Evolutionary conservation across 2,888 invertebrate species (phyloP), one percentile per base, ranked within the genome.

Genomic region (Acrobasis repandana): DNA sequence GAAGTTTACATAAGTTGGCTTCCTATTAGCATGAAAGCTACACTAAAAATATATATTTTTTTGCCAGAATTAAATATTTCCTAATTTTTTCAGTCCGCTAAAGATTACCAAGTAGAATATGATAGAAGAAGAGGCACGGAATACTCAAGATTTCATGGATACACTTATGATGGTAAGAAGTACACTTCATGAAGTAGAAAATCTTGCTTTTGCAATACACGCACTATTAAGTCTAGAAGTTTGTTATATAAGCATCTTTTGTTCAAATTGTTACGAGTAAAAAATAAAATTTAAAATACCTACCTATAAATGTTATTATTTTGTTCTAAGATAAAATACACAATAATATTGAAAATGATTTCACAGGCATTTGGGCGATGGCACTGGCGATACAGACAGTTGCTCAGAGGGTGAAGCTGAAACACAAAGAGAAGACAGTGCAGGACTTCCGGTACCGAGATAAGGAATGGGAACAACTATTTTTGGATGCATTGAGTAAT

Each of bases 141-240:
- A 77, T 98, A 97, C 88, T 98, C 98, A 43, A 94, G 98, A 69
- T 99, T 98, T 82, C 98, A 99, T 83, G 99, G 98, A 2, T 99
- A 99, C 86, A 98, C 99, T 10, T 99, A 99, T 83, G 99, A 99
- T 85, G 99, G 98, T 92, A 71, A 73, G 77, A 58, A 28, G 10
- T 9, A 6, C 28, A 28, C 28, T 28, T 28, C 28, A 28, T 6
- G 28, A 28, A 28, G 28, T 6, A 28, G 8, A 28, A 28, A 5
- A 1, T 28, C 28, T 28, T 28, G 28, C 4, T n/a, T n/a, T n/a
- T 28, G 28, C 28, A 6, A 28, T 6, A 5, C 28, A 2, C 6
- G 6, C 4, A 6, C 28, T 28, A 2, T 28, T 5, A 4, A 28
- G 8, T 1, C 0, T 28, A 0, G 28, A 5, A n/a, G n/a, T n/a